Percentiles rank a stretch among this genome's conserved stretches.
Conservation (phyloP, 2,888 invertebrate species). For the Amphipyra tragopoginis region DNA sequence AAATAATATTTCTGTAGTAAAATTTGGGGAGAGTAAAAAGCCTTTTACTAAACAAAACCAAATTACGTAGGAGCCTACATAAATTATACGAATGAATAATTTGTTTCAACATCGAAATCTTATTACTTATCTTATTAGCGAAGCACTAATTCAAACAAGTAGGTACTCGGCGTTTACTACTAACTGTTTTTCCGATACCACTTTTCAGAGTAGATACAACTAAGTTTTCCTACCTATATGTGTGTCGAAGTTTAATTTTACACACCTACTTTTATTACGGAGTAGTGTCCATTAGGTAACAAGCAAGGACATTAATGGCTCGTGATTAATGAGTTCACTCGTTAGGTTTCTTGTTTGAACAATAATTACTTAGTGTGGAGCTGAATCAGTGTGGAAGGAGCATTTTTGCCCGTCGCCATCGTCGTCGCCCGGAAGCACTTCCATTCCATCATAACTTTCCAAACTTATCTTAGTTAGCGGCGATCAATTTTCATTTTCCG, state of each 20-base stretch:
- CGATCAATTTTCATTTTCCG: constrained; percentile 88
- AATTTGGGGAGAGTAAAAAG: constrained; percentile 31
- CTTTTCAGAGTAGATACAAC: constrained; percentile 1
- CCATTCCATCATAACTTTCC: constrained; percentile 83
- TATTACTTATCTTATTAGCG: constrained; percentile 32
- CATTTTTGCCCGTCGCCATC: constrained; percentile 72
- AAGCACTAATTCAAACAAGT: constrained; percentile 18
- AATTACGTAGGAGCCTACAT: constrained; percentile 37
- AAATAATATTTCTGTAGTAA: constrained; percentile 44
- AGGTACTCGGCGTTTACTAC: background rate
- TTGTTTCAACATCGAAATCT: constrained; percentile 41
- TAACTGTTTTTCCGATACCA: constrained; percentile 14
- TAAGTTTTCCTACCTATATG: constrained; percentile 4
- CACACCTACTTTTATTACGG: constrained; percentile 59
- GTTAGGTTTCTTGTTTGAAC: constrained; percentile 80
- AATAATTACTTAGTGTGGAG: constrained; percentile 78
- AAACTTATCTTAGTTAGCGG: constrained; percentile 87
- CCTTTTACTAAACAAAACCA: constrained; percentile 31
- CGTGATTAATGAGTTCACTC: constrained; percentile 78
- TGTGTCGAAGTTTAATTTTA: constrained; percentile 34
- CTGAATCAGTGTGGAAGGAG: constrained; percentile 72
- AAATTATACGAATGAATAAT: constrained; percentile 44
- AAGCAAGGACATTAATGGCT: constrained; percentile 68
- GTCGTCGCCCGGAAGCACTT: constrained; percentile 74
- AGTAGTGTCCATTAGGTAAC: constrained; percentile 69